phyloP scores from a whole-genome alignment of 2,888 invertebrate species.

The Parochlus steinenii region DNA sequence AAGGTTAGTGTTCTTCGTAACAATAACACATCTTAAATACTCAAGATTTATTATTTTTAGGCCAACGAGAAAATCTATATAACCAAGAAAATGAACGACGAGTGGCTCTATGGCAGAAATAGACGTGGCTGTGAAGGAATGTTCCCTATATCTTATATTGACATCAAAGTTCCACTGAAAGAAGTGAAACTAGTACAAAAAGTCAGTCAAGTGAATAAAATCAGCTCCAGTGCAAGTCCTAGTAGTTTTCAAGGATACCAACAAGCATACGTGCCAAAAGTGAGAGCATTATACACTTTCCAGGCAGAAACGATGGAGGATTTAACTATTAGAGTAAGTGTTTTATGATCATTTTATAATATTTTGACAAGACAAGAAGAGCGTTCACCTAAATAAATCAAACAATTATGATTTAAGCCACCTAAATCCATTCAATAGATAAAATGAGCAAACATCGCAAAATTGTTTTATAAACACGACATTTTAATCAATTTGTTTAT shows the following conservation, averaged over 20 bases:
- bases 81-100: constrained; percentile 50
- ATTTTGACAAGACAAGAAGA: too few species aligned
- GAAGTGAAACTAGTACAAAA: constrained; percentile 23
- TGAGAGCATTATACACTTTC: constrained; percentile 58
- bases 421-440: constrained; percentile 2
- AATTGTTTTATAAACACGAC: too few species aligned
- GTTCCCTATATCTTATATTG: constrained; percentile 66
- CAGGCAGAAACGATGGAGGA: constrained; percentile 41
- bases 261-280: constrained; percentile 21
- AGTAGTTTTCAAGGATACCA: constrained; percentile 9
- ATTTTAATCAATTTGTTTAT: too few species aligned
- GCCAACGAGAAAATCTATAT: constrained; percentile 54
- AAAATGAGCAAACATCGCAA: too few species aligned
- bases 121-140: constrained; percentile 53
- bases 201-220: constrained; percentile 1
- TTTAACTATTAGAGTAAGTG: constrained; percentile 35
- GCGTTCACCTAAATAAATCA: constrained; percentile 1
- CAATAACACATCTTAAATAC: constrained; percentile 1
- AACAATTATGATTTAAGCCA: not conserved
- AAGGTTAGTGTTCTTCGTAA: constrained; percentile 38
- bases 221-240: constrained; percentile 2
- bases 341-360: constrained; percentile 5
- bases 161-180: constrained; percentile 52
- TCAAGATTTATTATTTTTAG: constrained; percentile 32
- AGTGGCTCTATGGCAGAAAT: constrained; percentile 64